These are phyloP conservation scores for Paraplagusia blochii DNA, from an alignment of 2,113 vertebrate genomes.

Conservation along the genomic window DNA sequence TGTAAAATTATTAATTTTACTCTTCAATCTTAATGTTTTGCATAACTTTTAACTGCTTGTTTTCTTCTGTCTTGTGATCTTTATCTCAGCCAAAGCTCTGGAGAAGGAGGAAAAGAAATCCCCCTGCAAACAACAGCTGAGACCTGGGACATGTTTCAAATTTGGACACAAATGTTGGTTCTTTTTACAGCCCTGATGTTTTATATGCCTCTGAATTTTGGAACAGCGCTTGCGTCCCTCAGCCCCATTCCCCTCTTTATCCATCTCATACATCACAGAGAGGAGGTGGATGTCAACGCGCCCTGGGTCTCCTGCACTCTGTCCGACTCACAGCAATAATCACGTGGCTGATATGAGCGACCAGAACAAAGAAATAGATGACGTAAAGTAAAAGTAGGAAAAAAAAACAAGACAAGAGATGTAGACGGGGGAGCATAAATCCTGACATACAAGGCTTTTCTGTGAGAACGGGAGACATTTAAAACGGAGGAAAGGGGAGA, in stretches of 20 bases:
- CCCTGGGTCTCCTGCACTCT: slow-evolving; percentile 40
- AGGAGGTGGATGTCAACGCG: slow-evolving; percentile 51
- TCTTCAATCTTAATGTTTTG: no score
- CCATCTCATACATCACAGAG: slow-evolving; percentile 56
- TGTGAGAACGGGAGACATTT: slow-evolving; percentile 4
- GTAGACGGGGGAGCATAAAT: background rate
- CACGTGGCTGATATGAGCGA: slow-evolving; percentile 27
- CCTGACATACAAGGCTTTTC: slow-evolving; percentile 14
- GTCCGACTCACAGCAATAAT: slow-evolving; percentile 24
- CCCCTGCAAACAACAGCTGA: slow-evolving; percentile 52
- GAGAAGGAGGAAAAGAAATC: slow-evolving; percentile 39
- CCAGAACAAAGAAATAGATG: slow-evolving; percentile 10
- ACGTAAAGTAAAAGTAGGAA: background rate
- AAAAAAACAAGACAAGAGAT: background rate
- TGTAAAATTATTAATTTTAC: no score
- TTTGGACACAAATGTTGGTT: slow-evolving; percentile 57
- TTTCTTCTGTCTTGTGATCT: slow-evolving; percentile 43
- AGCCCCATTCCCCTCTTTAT: slow-evolving; percentile 16
- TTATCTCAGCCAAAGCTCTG: slow-evolving; percentile 42
- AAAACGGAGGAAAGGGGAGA: slow-evolving; percentile 8
- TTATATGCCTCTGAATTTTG: slow-evolving; percentile 58
- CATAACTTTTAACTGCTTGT: no score
- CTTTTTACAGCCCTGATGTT: slow-evolving; percentile 53
- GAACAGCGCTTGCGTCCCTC: slow-evolving; percentile 23
- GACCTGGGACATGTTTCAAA: slow-evolving; percentile 69